phyloP scores from a whole-genome alignment of 2,797 vertebrate species.

The Odontamblyopus lacepedii region DNA sequence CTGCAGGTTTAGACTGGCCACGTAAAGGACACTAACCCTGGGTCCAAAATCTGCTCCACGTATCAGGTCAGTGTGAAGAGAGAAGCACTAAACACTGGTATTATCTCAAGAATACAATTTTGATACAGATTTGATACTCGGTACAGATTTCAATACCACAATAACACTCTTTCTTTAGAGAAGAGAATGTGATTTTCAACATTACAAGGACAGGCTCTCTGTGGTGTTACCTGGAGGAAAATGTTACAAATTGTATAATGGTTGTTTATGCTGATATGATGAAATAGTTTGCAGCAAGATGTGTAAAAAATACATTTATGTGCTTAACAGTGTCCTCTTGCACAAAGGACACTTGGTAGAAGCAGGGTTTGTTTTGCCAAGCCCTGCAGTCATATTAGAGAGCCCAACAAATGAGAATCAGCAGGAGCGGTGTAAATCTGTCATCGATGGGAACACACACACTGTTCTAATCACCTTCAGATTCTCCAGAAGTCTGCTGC shows the following conservation, averaged over 20 bases:
- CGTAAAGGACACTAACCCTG: constrained; percentile 48
- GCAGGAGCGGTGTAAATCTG: constrained; percentile 70
- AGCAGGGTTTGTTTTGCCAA: constrained; percentile 50
- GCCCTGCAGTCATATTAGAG: constrained; percentile 61
- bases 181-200: too few species aligned
- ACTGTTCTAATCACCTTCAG: constrained; percentile 53
- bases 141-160: too few species aligned
- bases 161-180: too few species aligned
- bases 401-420: constrained; percentile 77
- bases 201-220: not conserved
- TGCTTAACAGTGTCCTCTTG: constrained; percentile 27
- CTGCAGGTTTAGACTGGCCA: constrained; percentile 54
- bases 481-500: constrained; percentile 25
- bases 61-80: constrained; percentile 47
- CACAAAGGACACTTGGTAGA: constrained; percentile 45
- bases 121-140: too few species aligned
- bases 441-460: constrained; percentile 47
- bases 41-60: constrained; percentile 48
- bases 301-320: constrained; percentile 25
- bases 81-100: constrained; percentile 30
- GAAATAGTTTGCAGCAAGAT: constrained; percentile 21
- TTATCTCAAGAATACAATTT: too few species aligned
- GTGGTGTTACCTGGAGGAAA: not conserved
- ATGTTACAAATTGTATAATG: constrained; percentile 9
- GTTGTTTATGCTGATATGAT: constrained; percentile 22